Evolutionary conservation across 2,888 invertebrate genomes (phyloP).

Genomic region (Caenorhabditis imperialis): DNA sequence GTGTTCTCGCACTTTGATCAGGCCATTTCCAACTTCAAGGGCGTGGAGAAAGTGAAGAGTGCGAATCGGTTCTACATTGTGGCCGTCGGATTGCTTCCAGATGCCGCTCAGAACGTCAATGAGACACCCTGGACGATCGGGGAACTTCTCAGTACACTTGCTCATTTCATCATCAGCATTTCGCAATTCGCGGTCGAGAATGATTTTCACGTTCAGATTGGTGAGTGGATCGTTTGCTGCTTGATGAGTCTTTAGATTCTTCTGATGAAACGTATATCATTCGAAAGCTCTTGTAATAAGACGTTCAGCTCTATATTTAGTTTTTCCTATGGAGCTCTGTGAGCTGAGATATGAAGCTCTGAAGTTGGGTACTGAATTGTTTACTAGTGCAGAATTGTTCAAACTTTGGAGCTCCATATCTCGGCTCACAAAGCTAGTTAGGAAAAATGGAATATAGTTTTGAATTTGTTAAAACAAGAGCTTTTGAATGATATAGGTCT

Average conservation of each 20-base stretch:
- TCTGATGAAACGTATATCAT: neutral
- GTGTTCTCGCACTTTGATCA: slow-evolving; percentile 70
- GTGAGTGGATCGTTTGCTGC: no score
- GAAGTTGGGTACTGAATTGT: no score
- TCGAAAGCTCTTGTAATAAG: no score
- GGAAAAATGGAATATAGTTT: no score
- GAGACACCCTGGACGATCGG: slow-evolving; percentile 77
- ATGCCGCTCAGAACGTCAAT: slow-evolving; percentile 72
- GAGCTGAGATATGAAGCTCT: no score
- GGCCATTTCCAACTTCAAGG: slow-evolving; percentile 60
- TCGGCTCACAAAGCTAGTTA: no score
- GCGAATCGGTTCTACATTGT: slow-evolving; percentile 73
- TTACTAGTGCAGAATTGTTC: no score
- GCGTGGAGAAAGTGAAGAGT: slow-evolving; percentile 74
- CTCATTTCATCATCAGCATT: slow-evolving; percentile 67
- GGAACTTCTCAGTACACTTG: slow-evolving; percentile 71
- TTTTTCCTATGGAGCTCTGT: no score
- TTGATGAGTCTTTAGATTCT: slow-evolving; percentile 9
- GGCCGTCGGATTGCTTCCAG: slow-evolving; percentile 76
- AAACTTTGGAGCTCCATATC: no score
- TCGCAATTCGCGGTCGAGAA: slow-evolving; percentile 70
- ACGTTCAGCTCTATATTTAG: no score
- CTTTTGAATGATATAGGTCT: no score
- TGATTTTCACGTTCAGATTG: slow-evolving; percentile 72
- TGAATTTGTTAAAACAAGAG: no score